Base-by-base conservation (phyloP, 2,797 vertebrate species). In the Gymnothorax javanicus region DNA sequence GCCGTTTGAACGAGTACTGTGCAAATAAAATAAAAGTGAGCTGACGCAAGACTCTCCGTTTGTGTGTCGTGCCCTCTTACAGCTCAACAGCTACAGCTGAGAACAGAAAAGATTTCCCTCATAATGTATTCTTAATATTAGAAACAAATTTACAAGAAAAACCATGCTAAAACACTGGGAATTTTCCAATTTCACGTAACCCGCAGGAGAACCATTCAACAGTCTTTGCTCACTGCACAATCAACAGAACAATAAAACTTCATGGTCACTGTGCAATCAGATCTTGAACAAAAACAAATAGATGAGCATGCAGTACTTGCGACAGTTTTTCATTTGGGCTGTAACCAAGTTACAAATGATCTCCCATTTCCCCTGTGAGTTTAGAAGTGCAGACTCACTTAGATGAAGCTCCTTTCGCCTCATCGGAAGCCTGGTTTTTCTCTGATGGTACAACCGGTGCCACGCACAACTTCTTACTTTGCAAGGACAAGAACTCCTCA, bases 401-500 rank as follows among this genome's bases (percentile, higher is more conserved):
- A 25, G n/a, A 7, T 13, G 54, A n/a, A 82, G 54, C n/a, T 58
- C 8, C 52, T 82, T n/a, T 58, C 9, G 12, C 27, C 81, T 82
- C 54, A 25, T n/a, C 81, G 25, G 54, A 82, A 57, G 33, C 23
- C 9, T 27, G 54, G n/a, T 7, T 79, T 54, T 54, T 25, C 56
- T 13, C 20, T 13, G 81, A 58, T 58, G 54, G 75, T 23, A 23
- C 8, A 79, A 52, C 52, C 27, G 81, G 54, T 8, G 56, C 57
- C 25, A 58, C 23, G 27, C 9, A n/a, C 25, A 57, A 2, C 54
- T 83, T 58, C 82, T 83, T 83, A 83, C 56, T 59, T 58, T 59
- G 56, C 56, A 83, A 60, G 50, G 82, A 60, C 82, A 83, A n/a
- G 15, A 83, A 83, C 57, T 83, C 82, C 82, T 83, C 23, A 60